Conservation (phyloP, 2,113 vertebrate genomes). For the Mellivora capensis region DNA sequence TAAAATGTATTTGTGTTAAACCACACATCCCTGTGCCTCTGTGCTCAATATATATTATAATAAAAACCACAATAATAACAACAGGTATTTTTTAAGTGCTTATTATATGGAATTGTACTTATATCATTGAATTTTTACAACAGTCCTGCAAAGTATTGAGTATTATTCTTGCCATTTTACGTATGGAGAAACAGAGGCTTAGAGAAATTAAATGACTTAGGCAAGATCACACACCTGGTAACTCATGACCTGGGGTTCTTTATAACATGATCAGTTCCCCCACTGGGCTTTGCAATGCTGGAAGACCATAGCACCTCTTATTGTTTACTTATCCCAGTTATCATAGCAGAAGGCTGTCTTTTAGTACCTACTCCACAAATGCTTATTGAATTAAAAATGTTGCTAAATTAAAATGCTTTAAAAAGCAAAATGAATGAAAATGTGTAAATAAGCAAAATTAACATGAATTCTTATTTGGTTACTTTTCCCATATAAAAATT, state of each 20-base stretch:
- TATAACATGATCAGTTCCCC: background rate
- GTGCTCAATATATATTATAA: background rate
- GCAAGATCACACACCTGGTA: background rate
- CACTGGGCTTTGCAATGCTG: background rate
- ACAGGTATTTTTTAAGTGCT: background rate
- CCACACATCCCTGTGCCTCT: background rate
- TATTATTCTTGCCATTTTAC: background rate
- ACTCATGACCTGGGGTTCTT: background rate
- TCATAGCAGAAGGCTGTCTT: background rate
- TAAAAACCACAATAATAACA: background rate
- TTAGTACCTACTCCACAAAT: background rate
- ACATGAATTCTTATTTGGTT: background rate
- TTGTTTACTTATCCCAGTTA: background rate
- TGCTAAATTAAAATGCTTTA: background rate
- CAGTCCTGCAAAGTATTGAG: background rate
- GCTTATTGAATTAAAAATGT: background rate
- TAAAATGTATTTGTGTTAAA: background rate
- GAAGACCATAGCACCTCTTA: background rate
- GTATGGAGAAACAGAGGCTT: background rate
- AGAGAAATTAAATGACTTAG: background rate
- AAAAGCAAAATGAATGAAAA: background rate
- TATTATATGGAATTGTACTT: background rate
- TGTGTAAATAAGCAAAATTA: background rate
- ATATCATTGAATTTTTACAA: background rate
- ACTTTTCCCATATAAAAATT: background rate